Evolutionary conservation across 1,140 invertebrate species (phyloP).

Genomic region (Megalonaias nervosa): DNA sequence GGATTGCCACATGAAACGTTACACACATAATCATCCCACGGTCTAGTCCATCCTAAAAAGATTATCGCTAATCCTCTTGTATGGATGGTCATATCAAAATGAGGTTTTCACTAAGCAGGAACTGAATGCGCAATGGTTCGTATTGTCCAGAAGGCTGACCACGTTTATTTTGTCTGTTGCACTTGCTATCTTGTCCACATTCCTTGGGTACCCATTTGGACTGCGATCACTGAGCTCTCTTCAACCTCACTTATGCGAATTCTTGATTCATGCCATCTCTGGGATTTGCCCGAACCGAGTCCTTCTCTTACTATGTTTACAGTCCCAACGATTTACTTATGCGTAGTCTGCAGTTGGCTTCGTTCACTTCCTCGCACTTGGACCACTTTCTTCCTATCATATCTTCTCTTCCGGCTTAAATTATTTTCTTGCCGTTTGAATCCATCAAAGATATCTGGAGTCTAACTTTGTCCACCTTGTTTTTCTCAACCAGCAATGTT

Average conservation of each 20-base stretch:
- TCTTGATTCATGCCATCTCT: not conserved
- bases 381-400: slow-evolving; percentile 15
- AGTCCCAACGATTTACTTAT: slow-evolving; percentile 12
- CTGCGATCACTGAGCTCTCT: not conserved
- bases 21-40: too few species aligned
- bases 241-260: not conserved
- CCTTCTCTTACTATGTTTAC: slow-evolving; percentile 5
- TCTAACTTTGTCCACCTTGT: too few species aligned
- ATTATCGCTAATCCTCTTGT: too few species aligned
- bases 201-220: slow-evolving; percentile 7
- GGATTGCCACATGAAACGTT: too few species aligned
- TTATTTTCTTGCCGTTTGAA: not conserved
- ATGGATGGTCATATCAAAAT: too few species aligned
- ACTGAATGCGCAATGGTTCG: slow-evolving; percentile 24
- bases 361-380: slow-evolving; percentile 2
- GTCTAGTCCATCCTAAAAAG: too few species aligned
- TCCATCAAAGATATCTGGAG: not conserved
- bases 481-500: slow-evolving; percentile 17
- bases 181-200: slow-evolving; percentile 15
- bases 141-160: slow-evolving; percentile 27
- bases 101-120: slow-evolving; percentile 2
- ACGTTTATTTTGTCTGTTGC: slow-evolving; percentile 20
- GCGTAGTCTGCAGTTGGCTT: slow-evolving; percentile 10
- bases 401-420: slow-evolving; percentile 6
- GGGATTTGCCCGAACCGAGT: not conserved